Evolutionary conservation across 2,797 vertebrate species (phyloP).

Genomic region (Sebastes diploproa): DNA sequence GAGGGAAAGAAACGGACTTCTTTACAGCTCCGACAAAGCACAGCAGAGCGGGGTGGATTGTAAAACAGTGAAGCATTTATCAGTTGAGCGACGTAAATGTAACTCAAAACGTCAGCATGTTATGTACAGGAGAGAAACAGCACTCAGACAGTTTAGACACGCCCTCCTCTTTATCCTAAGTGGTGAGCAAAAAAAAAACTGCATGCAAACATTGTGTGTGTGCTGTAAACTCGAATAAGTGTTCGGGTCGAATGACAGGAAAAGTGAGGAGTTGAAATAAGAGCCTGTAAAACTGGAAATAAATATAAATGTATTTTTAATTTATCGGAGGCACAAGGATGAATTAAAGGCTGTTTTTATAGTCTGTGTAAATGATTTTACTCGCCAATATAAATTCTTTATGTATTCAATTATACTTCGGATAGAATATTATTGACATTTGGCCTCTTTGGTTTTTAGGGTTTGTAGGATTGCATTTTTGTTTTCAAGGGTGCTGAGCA

Average conservation of each 20-base stretch:
- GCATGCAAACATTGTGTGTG: neutral
- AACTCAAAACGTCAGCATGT: conserved; percentile 11
- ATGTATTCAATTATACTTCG: conserved; percentile 15
- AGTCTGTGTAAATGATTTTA: neutral
- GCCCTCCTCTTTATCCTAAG: neutral
- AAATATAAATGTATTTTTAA: neutral
- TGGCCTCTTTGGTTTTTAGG: neutral
- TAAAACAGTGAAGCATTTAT: neutral
- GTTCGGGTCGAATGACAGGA: neutral
- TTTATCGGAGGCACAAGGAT: neutral
- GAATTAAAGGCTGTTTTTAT: conserved; percentile 1
- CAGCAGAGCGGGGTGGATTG: neutral
- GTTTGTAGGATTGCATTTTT: neutral
- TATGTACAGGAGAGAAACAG: conserved; percentile 4
- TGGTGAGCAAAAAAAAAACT: neutral
- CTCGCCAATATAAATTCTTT: neutral
- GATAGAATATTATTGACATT: neutral
- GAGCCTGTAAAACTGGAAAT: neutral
- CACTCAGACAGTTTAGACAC: neutral
- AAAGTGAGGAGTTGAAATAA: neutral
- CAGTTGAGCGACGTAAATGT: neutral
- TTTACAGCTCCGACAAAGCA: neutral
- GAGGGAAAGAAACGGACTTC: neutral
- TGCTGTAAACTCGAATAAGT: neutral
- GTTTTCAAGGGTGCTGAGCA: neutral